Conservation (phyloP, 37 sponge, comb jelly and placozoan genomes). For the Eunapius fragilis region DNA sequence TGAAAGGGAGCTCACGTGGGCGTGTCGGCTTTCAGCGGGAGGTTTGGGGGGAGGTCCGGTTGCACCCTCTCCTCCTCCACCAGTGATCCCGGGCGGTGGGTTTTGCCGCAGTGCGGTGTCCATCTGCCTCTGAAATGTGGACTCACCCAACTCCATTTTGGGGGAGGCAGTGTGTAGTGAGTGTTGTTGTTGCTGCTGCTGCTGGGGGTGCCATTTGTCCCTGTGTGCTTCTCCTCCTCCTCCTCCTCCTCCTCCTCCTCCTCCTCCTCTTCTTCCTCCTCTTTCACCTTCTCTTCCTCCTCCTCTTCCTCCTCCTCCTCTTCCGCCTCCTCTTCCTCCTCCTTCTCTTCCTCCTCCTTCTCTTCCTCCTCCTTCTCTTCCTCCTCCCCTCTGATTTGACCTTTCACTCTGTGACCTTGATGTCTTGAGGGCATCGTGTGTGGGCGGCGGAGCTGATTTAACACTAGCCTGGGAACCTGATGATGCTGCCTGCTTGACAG, state of each 20-base stretch:
- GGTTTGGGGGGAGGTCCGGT: background rate
- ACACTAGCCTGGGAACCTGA: background rate
- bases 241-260: too few relatives aligned
- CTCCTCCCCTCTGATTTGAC: background rate
- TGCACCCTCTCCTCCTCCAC: background rate
- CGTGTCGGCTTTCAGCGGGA: background rate
- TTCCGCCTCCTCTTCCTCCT: too few relatives aligned
- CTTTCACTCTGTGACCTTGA: background rate
- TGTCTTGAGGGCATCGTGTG: background rate
- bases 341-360: too few relatives aligned
- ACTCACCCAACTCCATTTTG: background rate
- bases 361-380: too few relatives aligned
- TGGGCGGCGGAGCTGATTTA: background rate
- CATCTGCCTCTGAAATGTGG: background rate
- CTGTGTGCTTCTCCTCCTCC: constrained; percentile 12
- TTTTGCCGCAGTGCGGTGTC: background rate
- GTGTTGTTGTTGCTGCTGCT: too few relatives aligned
- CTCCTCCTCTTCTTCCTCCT: too few relatives aligned
- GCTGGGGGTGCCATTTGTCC: background rate
- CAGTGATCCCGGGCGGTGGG: background rate
- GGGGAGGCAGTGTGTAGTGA: background rate
- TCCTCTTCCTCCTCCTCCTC: too few relatives aligned
- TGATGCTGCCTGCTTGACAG: background rate
- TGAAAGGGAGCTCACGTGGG: background rate
- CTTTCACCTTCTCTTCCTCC: too few relatives aligned